These are phyloP conservation scores for Scrobipalpa costella DNA, from an alignment of 2,888 invertebrate genomes.

Conservation along the genomic window DNA sequence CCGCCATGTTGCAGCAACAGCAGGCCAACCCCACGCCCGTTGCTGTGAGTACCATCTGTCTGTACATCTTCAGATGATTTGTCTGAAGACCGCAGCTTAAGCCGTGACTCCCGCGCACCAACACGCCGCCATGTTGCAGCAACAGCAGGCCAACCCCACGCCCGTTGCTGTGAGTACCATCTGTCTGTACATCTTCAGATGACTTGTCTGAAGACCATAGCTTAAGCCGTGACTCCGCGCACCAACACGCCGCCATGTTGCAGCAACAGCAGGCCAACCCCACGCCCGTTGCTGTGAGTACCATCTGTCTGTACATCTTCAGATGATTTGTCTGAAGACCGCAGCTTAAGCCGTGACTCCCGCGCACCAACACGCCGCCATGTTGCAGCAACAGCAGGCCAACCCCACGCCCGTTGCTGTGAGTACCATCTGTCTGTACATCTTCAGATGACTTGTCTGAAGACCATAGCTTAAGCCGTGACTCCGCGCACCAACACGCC, in stretches of 20 bases:
- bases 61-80: no score
- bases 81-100: no score
- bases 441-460: no score
- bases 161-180: conserved; percentile 30
- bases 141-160: conserved; percentile 34
- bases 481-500: no score
- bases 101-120: conserved; percentile 26
- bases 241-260: background rate
- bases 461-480: no score
- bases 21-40: conserved; percentile 34
- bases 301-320: no score
- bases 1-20: conserved; percentile 36
- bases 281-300: background rate
- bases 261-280: background rate
- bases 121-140: conserved; percentile 37
- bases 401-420: conserved; percentile 32
- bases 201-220: no score
- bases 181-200: no score
- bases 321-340: no score
- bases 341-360: no score
- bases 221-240: no score
- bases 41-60: conserved; percentile 27
- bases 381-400: conserved; percentile 37
- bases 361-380: conserved; percentile 36
- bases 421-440: no score